A percentile compares a stretch with the other conserved stretches of the same genome.
phyloP scores from a whole-genome alignment of 2,797 vertebrate genomes.

The Carcharodon carcharias region DNA sequence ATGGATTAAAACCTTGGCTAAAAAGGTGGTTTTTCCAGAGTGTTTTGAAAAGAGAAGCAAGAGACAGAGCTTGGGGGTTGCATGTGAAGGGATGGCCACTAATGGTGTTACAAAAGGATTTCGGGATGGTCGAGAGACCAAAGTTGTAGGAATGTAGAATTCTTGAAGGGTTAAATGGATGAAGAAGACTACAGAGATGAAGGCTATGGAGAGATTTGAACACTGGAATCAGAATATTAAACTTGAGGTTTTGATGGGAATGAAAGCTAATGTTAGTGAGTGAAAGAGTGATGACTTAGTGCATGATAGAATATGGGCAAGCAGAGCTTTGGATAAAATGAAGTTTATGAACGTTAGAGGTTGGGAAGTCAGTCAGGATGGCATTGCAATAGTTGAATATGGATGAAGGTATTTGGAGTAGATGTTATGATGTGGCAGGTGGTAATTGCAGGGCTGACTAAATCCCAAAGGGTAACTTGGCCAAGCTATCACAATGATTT shows the following conservation, averaged over 20 bases:
- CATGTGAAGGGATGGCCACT: neutral
- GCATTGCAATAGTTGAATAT: neutral
- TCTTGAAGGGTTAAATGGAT: too few relatives aligned
- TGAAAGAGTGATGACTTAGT: neutral
- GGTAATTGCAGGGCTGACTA: too few relatives aligned
- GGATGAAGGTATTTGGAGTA: neutral
- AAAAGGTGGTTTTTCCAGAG: neutral
- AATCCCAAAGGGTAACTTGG: too few relatives aligned
- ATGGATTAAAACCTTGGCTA: neutral
- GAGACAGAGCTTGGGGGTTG: neutral
- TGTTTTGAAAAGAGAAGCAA: neutral
- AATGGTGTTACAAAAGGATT: neutral
- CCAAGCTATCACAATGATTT: too few relatives aligned
- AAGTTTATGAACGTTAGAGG: neutral
- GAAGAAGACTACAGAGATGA: too few relatives aligned
- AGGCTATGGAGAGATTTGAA: neutral
- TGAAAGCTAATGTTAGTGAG: neutral
- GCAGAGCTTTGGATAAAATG: neutral
- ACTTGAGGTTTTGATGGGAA: neutral
- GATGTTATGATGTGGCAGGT: neutral
- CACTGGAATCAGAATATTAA: neutral
- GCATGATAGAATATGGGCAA: neutral
- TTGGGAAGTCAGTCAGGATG: neutral
- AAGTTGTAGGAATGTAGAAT: too few relatives aligned
- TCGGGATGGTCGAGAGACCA: too few relatives aligned